A percentile compares a stretch with the other conserved stretches of the same genome.
Conservation (phyloP, 37 sponge, comb jelly and placozoan genomes). For the Eunapius fragilis region DNA sequence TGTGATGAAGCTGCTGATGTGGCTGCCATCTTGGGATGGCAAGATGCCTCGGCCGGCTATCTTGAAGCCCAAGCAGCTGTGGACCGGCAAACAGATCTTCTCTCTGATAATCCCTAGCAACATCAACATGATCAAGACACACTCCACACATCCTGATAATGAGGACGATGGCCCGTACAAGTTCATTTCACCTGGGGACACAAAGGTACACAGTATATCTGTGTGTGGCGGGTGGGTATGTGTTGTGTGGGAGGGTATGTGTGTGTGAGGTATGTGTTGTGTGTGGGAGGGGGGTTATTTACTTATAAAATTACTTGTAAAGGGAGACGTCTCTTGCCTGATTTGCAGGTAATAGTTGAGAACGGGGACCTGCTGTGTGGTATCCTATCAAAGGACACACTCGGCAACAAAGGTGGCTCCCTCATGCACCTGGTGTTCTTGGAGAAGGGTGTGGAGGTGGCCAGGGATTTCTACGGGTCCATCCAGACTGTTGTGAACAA, state of each 20-base stretch:
- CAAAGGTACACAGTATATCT: constrained; percentile 79
- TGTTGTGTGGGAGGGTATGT: constrained; percentile 30
- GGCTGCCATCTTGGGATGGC: constrained; percentile 97
- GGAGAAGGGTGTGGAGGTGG: constrained; percentile 89
- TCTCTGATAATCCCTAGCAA: constrained; percentile 93
- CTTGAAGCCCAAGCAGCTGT: constrained; percentile 96
- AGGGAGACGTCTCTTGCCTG: neutral
- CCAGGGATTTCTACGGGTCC: constrained; percentile 91
- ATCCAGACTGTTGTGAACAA: constrained; percentile 98
- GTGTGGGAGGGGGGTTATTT: neutral
- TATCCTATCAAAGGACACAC: constrained; percentile 96
- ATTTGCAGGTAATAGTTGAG: constrained; percentile 91
- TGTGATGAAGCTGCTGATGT: constrained; percentile 99
- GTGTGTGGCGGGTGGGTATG: constrained; percentile 39
- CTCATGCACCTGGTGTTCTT: constrained; percentile 93
- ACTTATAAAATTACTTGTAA: neutral
- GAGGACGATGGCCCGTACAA: constrained; percentile 94
- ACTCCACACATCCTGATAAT: constrained; percentile 90
- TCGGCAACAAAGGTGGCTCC: constrained; percentile 92
- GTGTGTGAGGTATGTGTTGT: neutral
- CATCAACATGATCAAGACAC: constrained; percentile 85
- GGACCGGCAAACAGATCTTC: constrained; percentile 99
- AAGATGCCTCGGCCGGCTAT: constrained; percentile 98
- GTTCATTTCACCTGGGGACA: constrained; percentile 96
- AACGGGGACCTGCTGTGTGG: constrained; percentile 90